phyloP scores from a whole-genome alignment of 2,888 invertebrate species.

The Palloptera scutellata region DNA sequence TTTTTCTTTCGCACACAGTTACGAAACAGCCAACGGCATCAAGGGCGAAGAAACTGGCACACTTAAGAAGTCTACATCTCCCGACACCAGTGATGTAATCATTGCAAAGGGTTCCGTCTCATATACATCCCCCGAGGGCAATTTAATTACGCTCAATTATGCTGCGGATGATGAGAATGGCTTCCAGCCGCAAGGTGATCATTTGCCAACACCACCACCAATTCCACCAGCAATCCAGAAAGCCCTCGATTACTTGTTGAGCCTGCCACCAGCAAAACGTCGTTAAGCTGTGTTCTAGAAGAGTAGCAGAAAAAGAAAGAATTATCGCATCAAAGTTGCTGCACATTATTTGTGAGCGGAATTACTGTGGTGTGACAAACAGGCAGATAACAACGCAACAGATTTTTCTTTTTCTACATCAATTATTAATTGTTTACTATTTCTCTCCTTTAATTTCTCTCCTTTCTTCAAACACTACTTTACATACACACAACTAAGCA shows the following conservation, averaged over 20 bases:
- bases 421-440: constrained; percentile 33
- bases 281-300: constrained; percentile 46
- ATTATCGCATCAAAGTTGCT: too few relatives aligned
- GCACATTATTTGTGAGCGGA: too few relatives aligned
- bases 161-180: constrained; percentile 77
- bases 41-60: constrained; percentile 81
- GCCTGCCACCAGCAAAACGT: constrained; percentile 68
- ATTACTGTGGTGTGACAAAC: too few relatives aligned
- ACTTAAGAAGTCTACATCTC: constrained; percentile 75
- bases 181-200: constrained; percentile 70
- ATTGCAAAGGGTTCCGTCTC: constrained; percentile 73
- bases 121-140: constrained; percentile 77
- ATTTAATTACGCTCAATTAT: constrained; percentile 74
- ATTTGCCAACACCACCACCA: constrained; percentile 80
- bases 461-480: constrained; percentile 29
- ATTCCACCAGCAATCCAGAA: constrained; percentile 78
- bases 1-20: constrained; percentile 65
- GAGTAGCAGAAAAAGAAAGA: not conserved
- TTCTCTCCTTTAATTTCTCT: constrained; percentile 31
- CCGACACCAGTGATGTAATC: constrained; percentile 74
- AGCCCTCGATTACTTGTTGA: constrained; percentile 75
- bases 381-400: constrained; percentile 16
- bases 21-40: constrained; percentile 83
- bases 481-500: constrained; percentile 34
- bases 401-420: constrained; percentile 16